Percentiles rank a stretch among this genome's conserved stretches.
Evolutionary conservation across 2,888 invertebrate species (phyloP).

Genomic region (Callosobruchus maculatus): DNA sequence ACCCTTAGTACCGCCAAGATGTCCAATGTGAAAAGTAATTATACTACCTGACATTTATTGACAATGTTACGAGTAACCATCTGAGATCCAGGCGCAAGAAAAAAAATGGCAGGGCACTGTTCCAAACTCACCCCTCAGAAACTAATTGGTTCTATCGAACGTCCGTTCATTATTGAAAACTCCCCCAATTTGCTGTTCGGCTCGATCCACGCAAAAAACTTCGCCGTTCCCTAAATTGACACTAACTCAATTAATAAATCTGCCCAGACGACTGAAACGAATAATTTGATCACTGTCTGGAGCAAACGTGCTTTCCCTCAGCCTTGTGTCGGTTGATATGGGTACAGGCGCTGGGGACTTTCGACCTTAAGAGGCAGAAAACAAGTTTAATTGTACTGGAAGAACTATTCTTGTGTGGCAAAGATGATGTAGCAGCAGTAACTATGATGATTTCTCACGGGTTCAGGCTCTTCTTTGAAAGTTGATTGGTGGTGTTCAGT

Average conservation of each 20-base stretch:
- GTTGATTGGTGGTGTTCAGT: too few species aligned
- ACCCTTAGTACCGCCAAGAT: too few species aligned
- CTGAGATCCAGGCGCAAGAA: too few species aligned
- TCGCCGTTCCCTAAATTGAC: background rate
- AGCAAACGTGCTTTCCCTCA: background rate
- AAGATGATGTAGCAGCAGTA: too few species aligned
- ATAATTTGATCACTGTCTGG: background rate
- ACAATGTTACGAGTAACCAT: too few species aligned
- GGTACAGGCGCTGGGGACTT: too few species aligned
- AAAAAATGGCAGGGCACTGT: background rate
- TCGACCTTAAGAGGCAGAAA: background rate
- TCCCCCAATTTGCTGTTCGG: background rate
- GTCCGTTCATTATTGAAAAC: background rate
- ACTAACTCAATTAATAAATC: background rate
- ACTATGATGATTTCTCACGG: too few species aligned
- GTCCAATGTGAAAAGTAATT: too few species aligned
- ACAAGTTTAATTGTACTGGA: background rate
- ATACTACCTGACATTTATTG: too few species aligned
- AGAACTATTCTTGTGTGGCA: background rate
- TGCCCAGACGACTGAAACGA: background rate
- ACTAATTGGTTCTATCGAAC: background rate
- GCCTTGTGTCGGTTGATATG: background rate
- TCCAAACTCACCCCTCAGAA: background rate
- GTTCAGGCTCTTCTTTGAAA: too few species aligned
- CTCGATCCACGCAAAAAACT: background rate